Base-by-base conservation (phyloP, 2,888 invertebrate species). In the Apamea crenata region DNA sequence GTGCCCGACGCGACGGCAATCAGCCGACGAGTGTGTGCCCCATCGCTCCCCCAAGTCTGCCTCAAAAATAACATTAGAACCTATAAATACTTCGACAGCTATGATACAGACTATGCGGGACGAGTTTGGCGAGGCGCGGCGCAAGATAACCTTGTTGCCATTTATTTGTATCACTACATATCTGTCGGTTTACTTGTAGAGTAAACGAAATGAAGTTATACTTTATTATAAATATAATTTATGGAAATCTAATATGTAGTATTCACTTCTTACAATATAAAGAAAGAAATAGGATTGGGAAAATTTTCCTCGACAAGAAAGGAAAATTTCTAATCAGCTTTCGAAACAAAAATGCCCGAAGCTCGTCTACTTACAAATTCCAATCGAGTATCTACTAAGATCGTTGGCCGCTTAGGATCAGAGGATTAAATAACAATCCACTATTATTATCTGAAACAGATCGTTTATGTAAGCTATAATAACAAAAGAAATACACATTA, bases 51-150 rank as follows among this genome's bases (percentile, higher is more conserved):
- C 90, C 83, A 88, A 85, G 89, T 89, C 91, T 91, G 89, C 89
- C 92, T 91, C 90, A 91, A 92, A 93, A 94, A 93, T 93, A 92
- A 93, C 90, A 90, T 92, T 91, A 91, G 85, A 81, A 81, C 86
- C 83, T 84, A 87, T 84, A 88, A 87, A 89, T 82, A 84, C 85
- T 78, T 86, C 78, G 79, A 78, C 70, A 65, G 80, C 61, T 78
- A 75, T 81, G 74, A 77, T 77, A 80, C 77, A 74, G 76, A 76
- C 67, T 67, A 59, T 71, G 70, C 40, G 36, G 21, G 75, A 36
- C 56, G 50, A 80, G 47, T 71, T 73, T 73, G n/a, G 50, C 67
- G 71, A 53, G 80, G 63, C 16, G 77, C 80, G 71, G 61, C 50
- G 76, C 18, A 47, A 74, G 59, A 74, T 74, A 81, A 65, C 36